Evolutionary conservation across 1,140 invertebrate species (phyloP).

Genomic region (Papilio glaucus): DNA sequence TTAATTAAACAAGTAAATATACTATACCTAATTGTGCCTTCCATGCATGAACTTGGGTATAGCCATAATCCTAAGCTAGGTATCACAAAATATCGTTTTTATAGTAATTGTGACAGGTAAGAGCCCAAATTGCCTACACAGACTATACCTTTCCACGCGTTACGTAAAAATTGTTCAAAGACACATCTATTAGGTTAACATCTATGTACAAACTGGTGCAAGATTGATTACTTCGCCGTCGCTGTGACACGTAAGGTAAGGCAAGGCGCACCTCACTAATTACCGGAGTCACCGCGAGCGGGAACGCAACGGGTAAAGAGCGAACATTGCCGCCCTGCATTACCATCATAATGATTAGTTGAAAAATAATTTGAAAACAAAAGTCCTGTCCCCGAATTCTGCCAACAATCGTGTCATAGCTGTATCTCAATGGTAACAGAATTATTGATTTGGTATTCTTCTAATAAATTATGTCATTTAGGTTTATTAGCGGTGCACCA

Average conservation of each 20-base stretch:
- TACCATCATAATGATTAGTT: constrained; percentile 20
- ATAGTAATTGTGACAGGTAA: too few relatives aligned
- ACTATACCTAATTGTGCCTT: too few relatives aligned
- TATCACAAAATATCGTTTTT: too few relatives aligned
- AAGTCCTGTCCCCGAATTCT: not conserved
- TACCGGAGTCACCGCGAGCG: constrained; percentile 62
- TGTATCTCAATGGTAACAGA: too few relatives aligned
- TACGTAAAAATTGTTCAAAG: not conserved
- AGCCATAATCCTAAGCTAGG: too few relatives aligned
- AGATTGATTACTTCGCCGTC: constrained; percentile 74
- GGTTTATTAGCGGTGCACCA: too few relatives aligned
- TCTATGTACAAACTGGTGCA: constrained; percentile 61
- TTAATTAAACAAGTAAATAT: too few relatives aligned
- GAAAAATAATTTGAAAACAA: constrained; percentile 20
- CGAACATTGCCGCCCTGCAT: constrained; percentile 38
- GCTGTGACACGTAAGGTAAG: constrained; percentile 54
- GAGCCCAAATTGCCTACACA: too few relatives aligned
- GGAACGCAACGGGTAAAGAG: constrained; percentile 48
- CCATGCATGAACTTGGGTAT: too few relatives aligned
- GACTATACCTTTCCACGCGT: too few relatives aligned
- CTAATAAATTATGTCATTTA: too few relatives aligned
- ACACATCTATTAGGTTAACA: constrained; percentile 46
- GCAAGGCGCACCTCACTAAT: constrained; percentile 68
- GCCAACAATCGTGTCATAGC: not conserved
- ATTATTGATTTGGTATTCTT: too few relatives aligned